Percentiles rank a stretch among this genome's conserved stretches.
phyloP scores from a whole-genome alignment of 2,888 invertebrate genomes.

The Perizoma flavofasciatum region DNA sequence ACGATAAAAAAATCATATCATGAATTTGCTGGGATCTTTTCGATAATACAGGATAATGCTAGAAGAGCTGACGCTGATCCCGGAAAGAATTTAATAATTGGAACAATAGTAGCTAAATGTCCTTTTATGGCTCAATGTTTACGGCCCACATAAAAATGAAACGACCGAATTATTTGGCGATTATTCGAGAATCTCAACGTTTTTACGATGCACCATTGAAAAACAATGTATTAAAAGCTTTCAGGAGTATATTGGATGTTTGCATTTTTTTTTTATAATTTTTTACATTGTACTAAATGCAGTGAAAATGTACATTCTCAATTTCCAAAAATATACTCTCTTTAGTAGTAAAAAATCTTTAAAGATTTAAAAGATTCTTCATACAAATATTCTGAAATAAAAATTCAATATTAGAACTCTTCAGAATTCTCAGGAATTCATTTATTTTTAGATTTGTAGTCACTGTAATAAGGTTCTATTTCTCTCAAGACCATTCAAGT shows the following conservation, averaged over 20 bases:
- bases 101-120: conserved; percentile 41
- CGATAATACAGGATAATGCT: conserved; percentile 15
- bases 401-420: not conserved
- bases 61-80: conserved; percentile 13
- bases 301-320: no score
- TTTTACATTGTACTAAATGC: not conserved
- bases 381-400: not conserved
- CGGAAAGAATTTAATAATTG: conserved; percentile 32
- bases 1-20: conserved; percentile 17
- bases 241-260: conserved; percentile 19
- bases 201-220: conserved; percentile 32
- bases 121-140: conserved; percentile 41
- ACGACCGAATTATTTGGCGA: conserved; percentile 41
- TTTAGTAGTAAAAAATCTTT: no score
- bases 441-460: conserved; percentile 12
- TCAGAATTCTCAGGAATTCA: not conserved
- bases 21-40: conserved; percentile 5
- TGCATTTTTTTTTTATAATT: conserved; percentile 3
- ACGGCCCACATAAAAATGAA: conserved; percentile 40
- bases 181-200: conserved; percentile 29
- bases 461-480: conserved; percentile 11
- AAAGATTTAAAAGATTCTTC: not conserved
- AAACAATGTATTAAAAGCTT: conserved; percentile 23
- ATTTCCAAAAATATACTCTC: no score
- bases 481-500: conserved; percentile 10